Base-by-base conservation (phyloP, 2,888 invertebrate species). In the Drosophila niveifrons region DNA sequence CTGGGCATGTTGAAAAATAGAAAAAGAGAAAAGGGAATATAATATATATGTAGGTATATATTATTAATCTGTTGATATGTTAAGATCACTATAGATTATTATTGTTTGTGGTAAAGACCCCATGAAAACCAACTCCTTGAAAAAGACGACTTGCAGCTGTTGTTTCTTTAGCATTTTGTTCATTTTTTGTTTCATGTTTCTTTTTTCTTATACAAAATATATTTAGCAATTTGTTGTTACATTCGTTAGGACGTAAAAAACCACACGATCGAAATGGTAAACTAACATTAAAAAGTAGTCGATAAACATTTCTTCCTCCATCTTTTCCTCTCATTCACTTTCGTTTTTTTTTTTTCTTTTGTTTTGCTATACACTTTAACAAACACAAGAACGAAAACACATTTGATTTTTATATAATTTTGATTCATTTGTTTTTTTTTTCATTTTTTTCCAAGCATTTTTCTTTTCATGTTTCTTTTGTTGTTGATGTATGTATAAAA, bases 181-280 rank as follows among this genome's bases (percentile, higher is more conserved):
- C 17, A 18, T 29, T 23, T 17, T n/a, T 58, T 39, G 31, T 10
- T 9, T 41, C 23, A 8, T n/a, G 10, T 3, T 34, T n/a, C n/a
- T 11, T 34, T 63, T 78, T 75, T 76, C 57, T 77, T 87, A 77
- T 84, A 87, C 55, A 83, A 87, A 83, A 81, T 78, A 84, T 83
- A 76, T 82, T 82, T 72, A 75, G 65, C 68, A 75, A 79, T 68
- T 62, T 46, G 31, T 66, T 50, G 31, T 76, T 71, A 82, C 71
- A 66, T 72, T 78, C 43, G 59, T 72, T 77, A 75, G 78, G 75
- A 75, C 75, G 75, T 75, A 64, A 77, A 72, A 72, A 77, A 72
- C 64, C 73, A 72, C 73, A 72, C 68, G 77, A 52, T 72, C 78
- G 59, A 77, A 64, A 72, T 53, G 73, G 48, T 75, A 61, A 61